A percentile compares a stretch with the other conserved stretches of the same genome.
Conservation (phyloP, 1,140 invertebrate genomes). For the Hormaphis cornu region DNA sequence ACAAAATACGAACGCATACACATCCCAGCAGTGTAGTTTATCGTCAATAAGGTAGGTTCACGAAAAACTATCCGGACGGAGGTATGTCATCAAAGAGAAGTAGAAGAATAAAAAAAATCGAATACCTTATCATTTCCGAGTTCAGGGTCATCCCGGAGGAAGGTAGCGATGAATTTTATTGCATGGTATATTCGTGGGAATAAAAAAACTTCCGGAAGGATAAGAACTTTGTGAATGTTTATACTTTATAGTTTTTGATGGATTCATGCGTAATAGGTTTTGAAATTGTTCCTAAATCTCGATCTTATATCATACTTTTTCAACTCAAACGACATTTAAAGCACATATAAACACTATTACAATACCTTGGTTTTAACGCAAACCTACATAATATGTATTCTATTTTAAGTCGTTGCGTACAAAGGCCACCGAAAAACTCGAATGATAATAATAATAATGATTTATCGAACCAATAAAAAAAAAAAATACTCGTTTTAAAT, state of each 20-base stretch:
- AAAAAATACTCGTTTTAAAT: too few species aligned
- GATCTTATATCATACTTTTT: too few species aligned
- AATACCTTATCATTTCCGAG: conserved; percentile 13
- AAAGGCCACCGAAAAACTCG: too few species aligned
- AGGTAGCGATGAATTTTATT: background rate
- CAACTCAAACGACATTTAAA: too few species aligned
- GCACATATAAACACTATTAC: too few species aligned
- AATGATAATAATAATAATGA: too few species aligned
- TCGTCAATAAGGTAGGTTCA: background rate
- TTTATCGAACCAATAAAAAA: too few species aligned
- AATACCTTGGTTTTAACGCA: too few species aligned
- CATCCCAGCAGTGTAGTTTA: background rate
- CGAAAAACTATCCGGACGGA: background rate
- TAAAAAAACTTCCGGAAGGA: background rate
- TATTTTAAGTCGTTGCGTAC: too few species aligned
- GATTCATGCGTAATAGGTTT: background rate
- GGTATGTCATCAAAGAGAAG: background rate
- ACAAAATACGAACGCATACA: background rate
- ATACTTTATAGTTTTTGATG: background rate
- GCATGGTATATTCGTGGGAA: background rate
- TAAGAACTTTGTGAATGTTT: background rate
- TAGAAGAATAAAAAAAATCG: background rate
- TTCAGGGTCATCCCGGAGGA: background rate
- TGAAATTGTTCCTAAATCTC: too few species aligned
- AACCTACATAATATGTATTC: too few species aligned